These are phyloP conservation scores for Heliconius hewitsoni DNA, from an alignment of 1,140 invertebrate species.

Conservation along the genomic window DNA sequence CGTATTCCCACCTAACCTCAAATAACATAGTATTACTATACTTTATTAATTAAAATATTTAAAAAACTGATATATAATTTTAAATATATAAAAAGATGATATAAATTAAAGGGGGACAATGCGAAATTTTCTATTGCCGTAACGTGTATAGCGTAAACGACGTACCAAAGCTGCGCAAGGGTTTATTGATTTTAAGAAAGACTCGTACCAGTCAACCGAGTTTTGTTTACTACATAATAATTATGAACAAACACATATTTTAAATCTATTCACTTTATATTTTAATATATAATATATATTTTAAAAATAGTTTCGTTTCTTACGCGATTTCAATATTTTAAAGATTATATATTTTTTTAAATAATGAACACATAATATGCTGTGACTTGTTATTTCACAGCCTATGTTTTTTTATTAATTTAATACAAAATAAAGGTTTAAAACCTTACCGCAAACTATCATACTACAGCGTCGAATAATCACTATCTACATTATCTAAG, in stretches of 20 bases:
- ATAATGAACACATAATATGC: not conserved
- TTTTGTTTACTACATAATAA: constrained; percentile 45
- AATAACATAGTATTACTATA: not conserved
- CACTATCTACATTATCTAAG: constrained; percentile 38
- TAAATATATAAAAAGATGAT: constrained; percentile 13
- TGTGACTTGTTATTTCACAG: not conserved
- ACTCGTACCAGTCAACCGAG: constrained; percentile 42
- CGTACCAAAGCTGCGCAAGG: constrained; percentile 57
- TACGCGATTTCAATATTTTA: not conserved
- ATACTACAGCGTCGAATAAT: constrained; percentile 41
- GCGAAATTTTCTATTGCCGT: constrained; percentile 12
- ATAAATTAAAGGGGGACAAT: constrained; percentile 13
- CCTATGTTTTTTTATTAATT: constrained; percentile 15
- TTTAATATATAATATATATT: not conserved
- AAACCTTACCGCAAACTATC: constrained; percentile 46
- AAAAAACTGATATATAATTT: not conserved
- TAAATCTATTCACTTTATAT: not conserved
- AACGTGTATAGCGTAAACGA: constrained; percentile 43
- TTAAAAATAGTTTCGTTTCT: not conserved
- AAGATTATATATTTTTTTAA: not conserved
- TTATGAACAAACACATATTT: not conserved
- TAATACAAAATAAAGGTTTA: constrained; percentile 9
- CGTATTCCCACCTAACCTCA: not conserved
- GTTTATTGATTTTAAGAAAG: constrained; percentile 69
- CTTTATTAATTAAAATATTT: not conserved